Conservation (phyloP, 2,113 vertebrate species). For the Cyphomyrus discorhynchus region DNA sequence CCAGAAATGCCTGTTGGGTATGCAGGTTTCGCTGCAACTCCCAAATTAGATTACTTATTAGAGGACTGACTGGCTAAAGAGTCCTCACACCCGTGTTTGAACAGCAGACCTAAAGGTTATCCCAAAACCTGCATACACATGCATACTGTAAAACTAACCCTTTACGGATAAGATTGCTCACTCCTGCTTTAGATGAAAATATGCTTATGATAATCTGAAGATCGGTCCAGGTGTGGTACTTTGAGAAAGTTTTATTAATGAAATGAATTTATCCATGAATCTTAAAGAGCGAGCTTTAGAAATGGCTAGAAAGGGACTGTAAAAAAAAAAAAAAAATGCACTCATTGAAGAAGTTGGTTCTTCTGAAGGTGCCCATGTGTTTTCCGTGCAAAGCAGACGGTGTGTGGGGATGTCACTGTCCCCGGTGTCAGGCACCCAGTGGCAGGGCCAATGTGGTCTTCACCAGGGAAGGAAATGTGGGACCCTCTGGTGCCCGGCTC, state of each 20-base stretch:
- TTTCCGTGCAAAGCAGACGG: slow-evolving; percentile 31
- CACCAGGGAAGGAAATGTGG: neutral
- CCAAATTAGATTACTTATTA: neutral
- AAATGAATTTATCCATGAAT: slow-evolving; percentile 50
- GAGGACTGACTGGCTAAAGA: neutral
- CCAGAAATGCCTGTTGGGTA: neutral
- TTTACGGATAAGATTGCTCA: neutral
- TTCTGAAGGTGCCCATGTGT: slow-evolving; percentile 33
- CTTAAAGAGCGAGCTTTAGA: slow-evolving; percentile 58
- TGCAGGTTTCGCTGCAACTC: neutral
- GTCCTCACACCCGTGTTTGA: neutral
- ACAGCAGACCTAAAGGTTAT: neutral
- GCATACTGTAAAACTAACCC: too few relatives aligned
- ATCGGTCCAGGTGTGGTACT: neutral
- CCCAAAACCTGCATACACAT: neutral
- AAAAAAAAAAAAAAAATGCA: slow-evolving; percentile 42
- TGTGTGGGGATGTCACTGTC: slow-evolving; percentile 34
- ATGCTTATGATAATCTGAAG: neutral
- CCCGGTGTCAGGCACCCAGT: neutral
- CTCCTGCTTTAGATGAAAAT: neutral
- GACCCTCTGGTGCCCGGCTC: neutral
- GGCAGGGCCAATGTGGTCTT: neutral
- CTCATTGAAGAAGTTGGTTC: slow-evolving; percentile 51
- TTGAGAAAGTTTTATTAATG: slow-evolving; percentile 32
- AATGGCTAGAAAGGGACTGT: slow-evolving; percentile 37